phyloP scores from a whole-genome alignment of 2,888 invertebrate species.

The Apodemia duryi region DNA sequence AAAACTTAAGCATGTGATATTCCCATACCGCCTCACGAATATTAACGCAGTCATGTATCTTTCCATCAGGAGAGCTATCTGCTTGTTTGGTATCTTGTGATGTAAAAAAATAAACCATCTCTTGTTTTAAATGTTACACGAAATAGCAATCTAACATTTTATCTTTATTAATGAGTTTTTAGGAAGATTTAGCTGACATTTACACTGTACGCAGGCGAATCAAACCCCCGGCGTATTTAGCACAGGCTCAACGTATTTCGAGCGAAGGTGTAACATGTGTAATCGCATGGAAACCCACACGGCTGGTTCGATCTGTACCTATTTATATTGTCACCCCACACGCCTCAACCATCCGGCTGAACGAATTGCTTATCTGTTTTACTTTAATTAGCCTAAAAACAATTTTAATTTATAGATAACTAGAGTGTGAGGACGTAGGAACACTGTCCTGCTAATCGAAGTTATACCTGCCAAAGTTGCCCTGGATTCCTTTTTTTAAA shows the following conservation, averaged over 20 bases:
- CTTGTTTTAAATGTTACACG: no score
- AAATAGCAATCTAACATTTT: background rate
- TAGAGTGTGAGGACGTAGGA: background rate
- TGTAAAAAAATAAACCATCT: no score
- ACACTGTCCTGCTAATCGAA: background rate
- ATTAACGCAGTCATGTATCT: no score
- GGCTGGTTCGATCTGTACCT: constrained; percentile 55
- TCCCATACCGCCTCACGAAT: no score
- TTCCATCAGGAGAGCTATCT: no score
- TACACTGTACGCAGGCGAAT: constrained; percentile 9
- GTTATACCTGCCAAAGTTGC: no score
- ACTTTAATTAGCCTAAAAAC: constrained; percentile 26
- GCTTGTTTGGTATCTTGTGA: no score
- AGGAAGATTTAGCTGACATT: constrained; percentile 6
- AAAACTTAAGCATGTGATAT: no score
- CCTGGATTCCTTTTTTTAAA: no score
- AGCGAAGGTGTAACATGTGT: constrained; percentile 27
- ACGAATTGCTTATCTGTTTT: constrained; percentile 40
- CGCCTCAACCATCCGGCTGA: constrained; percentile 27
- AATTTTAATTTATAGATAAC: background rate
- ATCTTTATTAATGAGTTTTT: background rate
- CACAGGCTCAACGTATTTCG: constrained; percentile 19
- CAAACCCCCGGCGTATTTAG: constrained; percentile 4
- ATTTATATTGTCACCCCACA: constrained; percentile 32
- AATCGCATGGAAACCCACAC: constrained; percentile 37